phyloP scores from a whole-genome alignment of 2,113 vertebrate species.

The Tenebrosternarchus preto region DNA sequence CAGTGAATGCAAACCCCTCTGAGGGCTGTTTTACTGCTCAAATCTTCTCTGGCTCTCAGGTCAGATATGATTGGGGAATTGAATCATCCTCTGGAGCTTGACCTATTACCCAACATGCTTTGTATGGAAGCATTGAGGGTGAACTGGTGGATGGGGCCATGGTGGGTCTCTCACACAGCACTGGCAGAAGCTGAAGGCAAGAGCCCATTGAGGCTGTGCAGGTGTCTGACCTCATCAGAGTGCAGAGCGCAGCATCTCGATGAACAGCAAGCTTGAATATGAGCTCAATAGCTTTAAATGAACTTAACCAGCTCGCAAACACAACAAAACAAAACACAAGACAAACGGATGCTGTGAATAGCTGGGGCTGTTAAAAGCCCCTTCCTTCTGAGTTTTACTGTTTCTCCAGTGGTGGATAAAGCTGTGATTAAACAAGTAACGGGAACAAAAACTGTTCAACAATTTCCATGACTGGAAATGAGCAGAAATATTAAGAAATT shows the following conservation, averaged over 20 bases:
- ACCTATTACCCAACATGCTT: slow-evolving; percentile 67
- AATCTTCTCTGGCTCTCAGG: slow-evolving; percentile 64
- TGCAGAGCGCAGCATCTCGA: slow-evolving; percentile 1
- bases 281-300: slow-evolving; percentile 27
- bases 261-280: slow-evolving; percentile 38
- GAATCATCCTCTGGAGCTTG: slow-evolving; percentile 65
- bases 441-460: no score
- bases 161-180: background rate
- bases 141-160: background rate
- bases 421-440: no score
- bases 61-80: slow-evolving; percentile 65
- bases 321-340: slow-evolving; percentile 13
- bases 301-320: slow-evolving; percentile 23
- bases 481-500: no score
- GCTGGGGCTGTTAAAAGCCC: background rate
- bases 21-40: slow-evolving; percentile 67
- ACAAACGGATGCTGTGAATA: background rate
- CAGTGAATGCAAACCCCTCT: slow-evolving; percentile 49
- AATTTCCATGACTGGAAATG: no score
- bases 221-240: slow-evolving; percentile 20
- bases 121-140: slow-evolving; percentile 58
- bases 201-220: slow-evolving; percentile 21
- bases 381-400: background rate
- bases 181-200: slow-evolving; percentile 10
- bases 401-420: background rate